A percentile compares a stretch with the other conserved stretches of the same genome.
These are phyloP conservation scores for Tapirus terrestris DNA, from an alignment of 2,113 vertebrate genomes.

Conservation along the genomic window DNA sequence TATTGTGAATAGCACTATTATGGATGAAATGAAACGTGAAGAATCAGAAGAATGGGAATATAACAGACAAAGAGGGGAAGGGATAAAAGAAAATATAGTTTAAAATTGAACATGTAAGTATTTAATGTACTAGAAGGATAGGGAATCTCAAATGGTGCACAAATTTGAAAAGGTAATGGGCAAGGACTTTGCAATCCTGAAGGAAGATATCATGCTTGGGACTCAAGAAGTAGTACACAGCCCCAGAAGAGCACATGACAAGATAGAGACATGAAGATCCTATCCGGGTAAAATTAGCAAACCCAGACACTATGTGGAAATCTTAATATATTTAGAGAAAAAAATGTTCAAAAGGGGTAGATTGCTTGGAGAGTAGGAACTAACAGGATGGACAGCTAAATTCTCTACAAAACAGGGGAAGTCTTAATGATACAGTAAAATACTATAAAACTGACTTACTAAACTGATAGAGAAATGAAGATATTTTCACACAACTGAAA, in stretches of 20 bases:
- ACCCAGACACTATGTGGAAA: neutral
- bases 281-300: neutral
- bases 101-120: neutral
- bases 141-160: neutral
- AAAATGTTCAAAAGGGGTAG: neutral
- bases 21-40: neutral
- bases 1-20: neutral
- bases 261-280: neutral
- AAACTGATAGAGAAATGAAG: too few relatives aligned
- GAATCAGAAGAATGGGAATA: neutral
- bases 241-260: neutral
- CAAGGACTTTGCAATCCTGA: neutral
- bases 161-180: neutral
- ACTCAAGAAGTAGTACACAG: neutral
- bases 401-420: neutral
- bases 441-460: too few relatives aligned
- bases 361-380: neutral
- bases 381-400: neutral
- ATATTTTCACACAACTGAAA: too few relatives aligned
- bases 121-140: neutral
- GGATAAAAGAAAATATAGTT: neutral
- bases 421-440: neutral
- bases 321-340: neutral
- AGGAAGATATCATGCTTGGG: neutral
- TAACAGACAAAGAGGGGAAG: neutral